Base-by-base conservation (phyloP, 2,113 vertebrate species). In the Rhodinocichla rosea region DNA sequence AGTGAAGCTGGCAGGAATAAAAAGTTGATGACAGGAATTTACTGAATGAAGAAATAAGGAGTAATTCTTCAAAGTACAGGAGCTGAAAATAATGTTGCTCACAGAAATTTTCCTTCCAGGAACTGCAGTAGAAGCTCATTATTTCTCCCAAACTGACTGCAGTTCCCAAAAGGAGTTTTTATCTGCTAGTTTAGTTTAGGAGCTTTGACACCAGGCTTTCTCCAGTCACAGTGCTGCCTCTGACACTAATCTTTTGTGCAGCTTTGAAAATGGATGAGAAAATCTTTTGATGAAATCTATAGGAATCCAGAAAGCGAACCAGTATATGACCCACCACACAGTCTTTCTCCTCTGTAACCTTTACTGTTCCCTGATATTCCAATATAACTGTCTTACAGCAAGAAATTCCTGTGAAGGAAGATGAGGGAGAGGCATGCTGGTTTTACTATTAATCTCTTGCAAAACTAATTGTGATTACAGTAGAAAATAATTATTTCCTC, bases 401-500 rank as follows among this genome's bases (percentile, higher is more conserved):
- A 94, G 39, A 86, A 76, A 59, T 42, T 80, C 30, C 33, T 69
- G 26, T 56, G 67, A 79, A 94, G 42, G 42, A 74, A 69, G 33
- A 70, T 24, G 55, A 42, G 21, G 20, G 26, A 91, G 78, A 59
- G 35, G 19, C 28, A 15, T 50, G 10, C 28, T 83, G 27, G 3
- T 67, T 83, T 73, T 87, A 14, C 50, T 73, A 56, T 79, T 86
- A 88, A 69, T 71, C 15, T 94, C 19, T 94, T 84, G 49, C 55
- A 92, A 82, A 71, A 11, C 32, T 71, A 68, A 50, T 67, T 87
- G 55, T 69, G 26, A 77, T 84, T 96, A 60, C 53, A 81, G 69
- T 90, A 94, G 52, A 86, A 96, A 96, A 93, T 65, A 75, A 87
- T 92, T 76, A 15, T 83, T 79, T 97, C 37, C 37, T 88, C 64